These are phyloP conservation scores for Cydia strobilella DNA, from an alignment of 1,140 invertebrate genomes.

Conservation along the genomic window DNA sequence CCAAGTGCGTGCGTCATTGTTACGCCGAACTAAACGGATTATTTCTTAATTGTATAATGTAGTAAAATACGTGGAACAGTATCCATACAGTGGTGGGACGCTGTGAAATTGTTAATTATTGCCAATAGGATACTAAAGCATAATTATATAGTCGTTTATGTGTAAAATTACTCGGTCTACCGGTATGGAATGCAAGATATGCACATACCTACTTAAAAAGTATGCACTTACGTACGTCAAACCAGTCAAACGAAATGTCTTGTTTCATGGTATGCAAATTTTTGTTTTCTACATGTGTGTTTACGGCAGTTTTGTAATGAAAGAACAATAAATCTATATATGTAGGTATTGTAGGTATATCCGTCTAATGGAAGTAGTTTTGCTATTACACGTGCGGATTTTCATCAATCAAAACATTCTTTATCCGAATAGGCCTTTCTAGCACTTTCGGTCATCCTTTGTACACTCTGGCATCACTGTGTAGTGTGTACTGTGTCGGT, in stretches of 20 bases:
- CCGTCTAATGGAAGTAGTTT: no score
- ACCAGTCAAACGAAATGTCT: slow-evolving; percentile 1
- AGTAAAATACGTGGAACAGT: neutral
- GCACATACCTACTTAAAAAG: neutral
- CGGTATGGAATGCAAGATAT: slow-evolving; percentile 3
- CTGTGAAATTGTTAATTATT: neutral
- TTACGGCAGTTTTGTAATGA: no score
- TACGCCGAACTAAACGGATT: neutral
- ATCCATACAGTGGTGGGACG: neutral
- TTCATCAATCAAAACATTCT: no score
- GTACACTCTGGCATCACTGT: no score
- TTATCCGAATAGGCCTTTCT: no score
- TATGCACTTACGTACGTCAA: neutral
- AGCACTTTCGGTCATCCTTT: no score
- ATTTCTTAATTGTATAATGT: slow-evolving; percentile 2
- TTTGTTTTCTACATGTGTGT: neutral
- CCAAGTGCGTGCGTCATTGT: slow-evolving; percentile 14
- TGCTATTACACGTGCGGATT: no score
- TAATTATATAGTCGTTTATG: neutral
- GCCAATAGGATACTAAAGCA: neutral
- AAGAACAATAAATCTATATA: no score
- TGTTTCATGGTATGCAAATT: neutral
- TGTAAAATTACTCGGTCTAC: neutral
- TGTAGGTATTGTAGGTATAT: no score
- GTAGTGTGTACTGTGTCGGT: no score